Percentiles rank a stretch among this genome's conserved stretches.
Evolutionary conservation across 2,888 invertebrate genomes (phyloP).

Genomic region (Trachelus iudaicus): DNA sequence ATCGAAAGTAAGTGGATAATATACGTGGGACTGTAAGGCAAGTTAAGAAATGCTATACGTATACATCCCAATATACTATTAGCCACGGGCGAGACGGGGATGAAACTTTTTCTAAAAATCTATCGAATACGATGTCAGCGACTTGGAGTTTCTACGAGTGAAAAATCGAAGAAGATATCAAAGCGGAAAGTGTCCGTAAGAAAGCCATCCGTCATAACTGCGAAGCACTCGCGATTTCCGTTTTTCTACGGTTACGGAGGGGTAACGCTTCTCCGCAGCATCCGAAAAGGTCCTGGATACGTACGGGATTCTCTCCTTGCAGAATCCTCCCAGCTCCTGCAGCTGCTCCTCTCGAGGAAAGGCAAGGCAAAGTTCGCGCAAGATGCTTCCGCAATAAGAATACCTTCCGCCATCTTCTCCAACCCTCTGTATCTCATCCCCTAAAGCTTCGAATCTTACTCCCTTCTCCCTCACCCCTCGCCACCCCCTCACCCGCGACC

Average conservation of each 20-base stretch:
- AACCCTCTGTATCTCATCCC: conserved; percentile 28
- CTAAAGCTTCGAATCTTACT: conserved; percentile 16
- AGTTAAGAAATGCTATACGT: not conserved
- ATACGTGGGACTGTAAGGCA: not conserved
- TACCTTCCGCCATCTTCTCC: conserved; percentile 23
- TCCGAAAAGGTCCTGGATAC: not conserved
- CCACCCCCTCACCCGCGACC: conserved; percentile 4
- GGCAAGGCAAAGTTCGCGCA: conserved; percentile 29
- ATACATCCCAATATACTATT: not conserved
- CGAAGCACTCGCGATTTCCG: not conserved
- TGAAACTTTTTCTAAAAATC: not conserved
- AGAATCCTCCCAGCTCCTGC: conserved; percentile 22
- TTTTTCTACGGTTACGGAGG: not conserved
- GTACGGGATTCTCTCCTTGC: not conserved
- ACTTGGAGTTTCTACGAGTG: not conserved
- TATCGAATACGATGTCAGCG: not conserved
- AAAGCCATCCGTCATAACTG: not conserved
- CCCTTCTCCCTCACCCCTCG: not conserved
- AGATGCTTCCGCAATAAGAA: conserved; percentile 47
- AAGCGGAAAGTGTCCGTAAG: not conserved
- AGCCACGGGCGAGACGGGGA: not conserved
- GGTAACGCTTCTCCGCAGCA: not conserved
- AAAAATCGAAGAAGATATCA: not conserved
- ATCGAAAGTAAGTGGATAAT: not conserved
- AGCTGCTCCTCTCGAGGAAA: conserved; percentile 29